These are phyloP conservation scores for Hipparchia semele DNA, from an alignment of 2,888 invertebrate genomes.

Conservation along the genomic window DNA sequence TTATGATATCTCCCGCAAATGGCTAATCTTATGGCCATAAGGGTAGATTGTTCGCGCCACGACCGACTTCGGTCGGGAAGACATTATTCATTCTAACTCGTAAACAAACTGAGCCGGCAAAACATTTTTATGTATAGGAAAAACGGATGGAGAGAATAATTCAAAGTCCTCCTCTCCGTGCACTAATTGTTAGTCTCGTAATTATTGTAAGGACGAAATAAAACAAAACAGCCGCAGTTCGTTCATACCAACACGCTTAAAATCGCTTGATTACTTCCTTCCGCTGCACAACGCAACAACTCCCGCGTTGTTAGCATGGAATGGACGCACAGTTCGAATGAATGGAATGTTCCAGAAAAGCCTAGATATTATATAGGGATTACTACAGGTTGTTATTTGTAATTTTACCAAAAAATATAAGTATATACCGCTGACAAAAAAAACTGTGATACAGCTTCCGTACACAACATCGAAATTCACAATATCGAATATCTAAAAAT, in stretches of 20 bases:
- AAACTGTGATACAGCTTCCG: too few species aligned
- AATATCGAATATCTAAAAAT: too few species aligned
- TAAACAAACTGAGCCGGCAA: neutral
- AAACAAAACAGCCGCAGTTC: constrained; percentile 20
- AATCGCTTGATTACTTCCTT: constrained; percentile 37
- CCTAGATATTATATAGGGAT: neutral
- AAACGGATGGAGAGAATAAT: neutral
- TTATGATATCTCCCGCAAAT: too few species aligned
- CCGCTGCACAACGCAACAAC: constrained; percentile 31
- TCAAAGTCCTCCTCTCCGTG: neutral
- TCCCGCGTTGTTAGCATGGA: constrained; percentile 22
- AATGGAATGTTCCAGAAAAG: neutral
- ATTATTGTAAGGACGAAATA: constrained; percentile 17
- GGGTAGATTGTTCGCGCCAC: too few species aligned
- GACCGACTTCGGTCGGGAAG: too few species aligned
- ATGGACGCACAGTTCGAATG: neutral
- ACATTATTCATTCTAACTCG: too few species aligned
- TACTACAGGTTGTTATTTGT: neutral
- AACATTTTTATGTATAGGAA: neutral
- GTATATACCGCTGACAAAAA: too few species aligned
- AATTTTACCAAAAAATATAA: too few species aligned
- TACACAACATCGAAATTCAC: too few species aligned
- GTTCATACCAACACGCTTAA: constrained; percentile 31
- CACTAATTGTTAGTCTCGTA: constrained; percentile 9
- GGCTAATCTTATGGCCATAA: too few species aligned